phyloP scores from a whole-genome alignment of 2,797 vertebrate genomes.

The Perodicticus potto region DNA sequence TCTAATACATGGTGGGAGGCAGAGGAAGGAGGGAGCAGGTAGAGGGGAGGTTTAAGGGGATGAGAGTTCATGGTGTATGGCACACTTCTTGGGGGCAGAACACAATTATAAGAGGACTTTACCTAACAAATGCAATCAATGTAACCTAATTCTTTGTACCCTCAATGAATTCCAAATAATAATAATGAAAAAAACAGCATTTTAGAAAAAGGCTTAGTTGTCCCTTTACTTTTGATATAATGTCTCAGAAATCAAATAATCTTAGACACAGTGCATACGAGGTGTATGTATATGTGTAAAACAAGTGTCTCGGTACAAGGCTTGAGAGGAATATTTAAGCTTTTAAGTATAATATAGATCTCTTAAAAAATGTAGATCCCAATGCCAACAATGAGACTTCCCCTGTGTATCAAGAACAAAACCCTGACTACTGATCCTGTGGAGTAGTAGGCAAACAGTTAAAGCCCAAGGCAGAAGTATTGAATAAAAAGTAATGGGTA shows the following conservation, averaged over 20 bases:
- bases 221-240: not conserved
- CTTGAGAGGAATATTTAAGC: not conserved
- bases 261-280: not conserved
- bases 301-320: not conserved
- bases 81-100: no score
- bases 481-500: constrained; percentile 32
- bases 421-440: not conserved
- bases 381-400: not conserved
- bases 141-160: no score
- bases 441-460: constrained; percentile 72
- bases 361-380: not conserved
- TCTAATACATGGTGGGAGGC: no score
- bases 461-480: constrained; percentile 55
- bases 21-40: no score
- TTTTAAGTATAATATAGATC: constrained; percentile 30
- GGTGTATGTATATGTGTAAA: not conserved
- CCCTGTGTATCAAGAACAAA: not conserved
- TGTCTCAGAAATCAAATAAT: not conserved
- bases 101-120: no score
- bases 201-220: not conserved
- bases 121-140: no score
- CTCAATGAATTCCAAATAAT: no score
- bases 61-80: no score
- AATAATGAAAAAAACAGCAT: not conserved
- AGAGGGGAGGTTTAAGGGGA: no score